Base-by-base conservation (phyloP, 37 sponge, comb jelly and placozoan genomes). In the Lycopodina hypogea region DNA sequence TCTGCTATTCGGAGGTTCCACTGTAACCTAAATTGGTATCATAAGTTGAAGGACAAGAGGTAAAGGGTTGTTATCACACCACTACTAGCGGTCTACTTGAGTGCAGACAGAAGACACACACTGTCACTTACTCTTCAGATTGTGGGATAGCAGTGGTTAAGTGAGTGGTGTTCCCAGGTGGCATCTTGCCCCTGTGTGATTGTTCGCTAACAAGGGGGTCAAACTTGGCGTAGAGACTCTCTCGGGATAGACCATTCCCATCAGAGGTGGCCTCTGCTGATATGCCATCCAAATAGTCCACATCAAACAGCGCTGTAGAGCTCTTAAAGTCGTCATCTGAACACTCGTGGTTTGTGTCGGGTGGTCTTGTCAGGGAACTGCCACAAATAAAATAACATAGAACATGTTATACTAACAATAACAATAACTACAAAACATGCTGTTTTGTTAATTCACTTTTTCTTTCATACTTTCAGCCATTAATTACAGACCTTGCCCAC, bases 171-270 rank as follows among this genome's bases (percentile, higher is more conserved):
- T 58, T 58, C 21, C 26, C 26, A 19, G 66, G 3, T 14, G 66
- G 32, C 35, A 17, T 34, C 30, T 7, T 65, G 66, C 35, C 45
- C 45, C 42, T 39, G 26, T 71, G 86, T 77, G 71, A 76, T 29
- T 19, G 63, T 57, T 19, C 33, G 8, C 83, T 86, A 24, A 94
- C 85, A 19, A 90, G 76, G 30, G 94, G 94, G 38, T 94, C 94
- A 78, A 94, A 94, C 68, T 87, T 90, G 24, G 90, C 91, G 76
- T 81, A 94, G 34, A 94, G 78, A n/a, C 91, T 93, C 72, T 94
- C 77, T 23, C 94, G 65, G 0, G 92, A 75, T 42, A 93, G 69
- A 22, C 86, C 80, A 78, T 75, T 86, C 55, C 39, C 56, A 61
- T 83, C 33, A 15, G 65, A 21, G 61, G 36, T 62, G 23, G 45